phyloP scores from a whole-genome alignment of 2,888 invertebrate genomes.

The Noctua fimbriata region DNA sequence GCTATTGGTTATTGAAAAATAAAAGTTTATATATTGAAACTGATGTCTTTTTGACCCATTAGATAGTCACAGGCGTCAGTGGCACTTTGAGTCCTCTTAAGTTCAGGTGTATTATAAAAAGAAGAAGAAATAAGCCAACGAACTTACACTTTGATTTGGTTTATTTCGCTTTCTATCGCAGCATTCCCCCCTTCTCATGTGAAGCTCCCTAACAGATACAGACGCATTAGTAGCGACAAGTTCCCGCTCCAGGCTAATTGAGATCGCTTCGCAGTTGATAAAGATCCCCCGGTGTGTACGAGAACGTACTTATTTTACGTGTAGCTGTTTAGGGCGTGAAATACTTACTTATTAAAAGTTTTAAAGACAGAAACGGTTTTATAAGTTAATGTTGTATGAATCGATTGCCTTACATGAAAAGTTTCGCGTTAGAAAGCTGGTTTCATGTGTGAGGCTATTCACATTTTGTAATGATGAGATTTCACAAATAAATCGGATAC shows the following conservation, averaged over 20 bases:
- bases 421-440: background rate
- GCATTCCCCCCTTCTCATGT: slow-evolving; percentile 19
- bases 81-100: background rate
- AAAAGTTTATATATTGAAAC: background rate
- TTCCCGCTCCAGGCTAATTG: slow-evolving; percentile 66
- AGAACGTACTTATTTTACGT: slow-evolving; percentile 46
- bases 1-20: background rate
- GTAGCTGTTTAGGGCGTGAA: slow-evolving; percentile 16
- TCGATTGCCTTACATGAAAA: slow-evolving; percentile 11
- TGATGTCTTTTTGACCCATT: background rate
- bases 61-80: background rate
- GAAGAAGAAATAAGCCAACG: background rate
- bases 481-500: background rate
- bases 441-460: background rate
- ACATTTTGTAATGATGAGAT: background rate
- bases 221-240: slow-evolving; percentile 66
- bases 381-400: background rate
- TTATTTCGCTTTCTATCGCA: background rate
- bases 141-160: background rate
- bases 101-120: background rate
- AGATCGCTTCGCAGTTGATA: slow-evolving; percentile 65
- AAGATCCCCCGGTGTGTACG: slow-evolving; percentile 55
- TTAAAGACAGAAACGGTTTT: background rate
- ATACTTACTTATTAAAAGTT: slow-evolving; percentile 26
- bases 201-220: slow-evolving; percentile 51